phyloP scores from a whole-genome alignment of 2,113 vertebrate genomes.

The Lophochroa leadbeateri region DNA sequence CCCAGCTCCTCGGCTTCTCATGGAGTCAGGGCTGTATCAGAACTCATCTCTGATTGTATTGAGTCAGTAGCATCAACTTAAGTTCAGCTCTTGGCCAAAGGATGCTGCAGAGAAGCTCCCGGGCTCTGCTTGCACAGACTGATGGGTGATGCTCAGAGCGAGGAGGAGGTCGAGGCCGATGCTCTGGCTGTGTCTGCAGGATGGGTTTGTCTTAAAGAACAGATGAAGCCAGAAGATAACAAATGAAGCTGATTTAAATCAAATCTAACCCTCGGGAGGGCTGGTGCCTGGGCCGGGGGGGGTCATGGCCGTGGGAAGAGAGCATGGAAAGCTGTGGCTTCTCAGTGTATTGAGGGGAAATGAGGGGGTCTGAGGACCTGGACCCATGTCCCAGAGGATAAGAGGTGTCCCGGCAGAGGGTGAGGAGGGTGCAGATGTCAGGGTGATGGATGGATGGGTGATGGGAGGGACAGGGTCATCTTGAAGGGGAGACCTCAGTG shows the following conservation, averaged over 20 bases:
- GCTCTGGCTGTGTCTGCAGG: background rate
- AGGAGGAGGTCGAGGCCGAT: background rate
- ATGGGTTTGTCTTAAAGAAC: background rate
- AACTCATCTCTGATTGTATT: conserved; percentile 27
- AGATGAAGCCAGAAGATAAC: background rate
- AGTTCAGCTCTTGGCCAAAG: background rate
- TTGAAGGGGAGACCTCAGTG: background rate
- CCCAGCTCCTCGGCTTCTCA: background rate
- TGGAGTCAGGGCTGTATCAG: conserved; percentile 9
- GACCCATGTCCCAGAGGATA: rapidly evolving
- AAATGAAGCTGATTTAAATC: background rate
- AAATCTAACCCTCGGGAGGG: background rate
- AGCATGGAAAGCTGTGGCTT: rapidly evolving
- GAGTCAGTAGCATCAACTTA: background rate
- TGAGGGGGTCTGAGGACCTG: background rate
- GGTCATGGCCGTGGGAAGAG: background rate
- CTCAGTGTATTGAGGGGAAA: background rate
- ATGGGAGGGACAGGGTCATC: background rate
- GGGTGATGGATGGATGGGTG: background rate
- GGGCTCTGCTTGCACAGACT: background rate
- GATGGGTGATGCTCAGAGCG: background rate
- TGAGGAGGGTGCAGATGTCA: no score
- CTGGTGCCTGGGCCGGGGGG: rapidly evolving
- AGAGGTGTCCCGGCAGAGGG: background rate
- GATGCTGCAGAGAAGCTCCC: background rate